Base-by-base conservation (phyloP, 2,113 vertebrate species). In the Trematocara nigrifrons region DNA sequence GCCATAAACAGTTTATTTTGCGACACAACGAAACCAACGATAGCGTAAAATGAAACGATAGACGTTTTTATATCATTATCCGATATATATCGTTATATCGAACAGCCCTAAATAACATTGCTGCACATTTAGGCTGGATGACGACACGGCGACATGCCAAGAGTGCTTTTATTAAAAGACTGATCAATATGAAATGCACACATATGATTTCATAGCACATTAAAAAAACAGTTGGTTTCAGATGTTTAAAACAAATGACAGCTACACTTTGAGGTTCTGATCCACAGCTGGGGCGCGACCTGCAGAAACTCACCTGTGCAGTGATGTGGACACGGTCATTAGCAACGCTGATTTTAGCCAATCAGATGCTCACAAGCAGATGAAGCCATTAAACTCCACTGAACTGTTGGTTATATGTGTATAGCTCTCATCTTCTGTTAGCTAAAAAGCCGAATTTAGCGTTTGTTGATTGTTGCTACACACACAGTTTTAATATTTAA, bases 401-500 rank as follows among this genome's bases (percentile, higher is more conserved):
- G 18, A 38, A 10, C 59, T 38, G 12, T 26, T 16, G 0, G 0
- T 42, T 69, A 42, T 42, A 15, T 26, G 20, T 26, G 20, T 20
- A 20, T 20, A 71, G 64, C 5, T 15, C 64, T 71, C 38, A 6
- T 22, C 38, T 42, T 71, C 20, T 26, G 66, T 45, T 22, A 22
- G 35, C n/a, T 22, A 66, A 66, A 40, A 69, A 45, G 20, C 20
- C 26, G 12, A 45, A 45, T 26, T 42, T 71, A 20, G 40, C 2
- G 3, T 26, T 69, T 69, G 7, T 16, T 0, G 8, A 15, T 6
- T 47, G 20, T 29, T 74, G 22, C 1, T 8, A 0, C 66, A 29
- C 66, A 0, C 7, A 26, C 8, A 10, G 22, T 74, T 74, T 49
- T 49, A 7, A 74, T 22, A 74, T 16, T 74, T 31, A 74, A 49